Evolutionary conservation across 2,888 invertebrate species (phyloP).

Genomic region (Drosophila greeni): DNA sequence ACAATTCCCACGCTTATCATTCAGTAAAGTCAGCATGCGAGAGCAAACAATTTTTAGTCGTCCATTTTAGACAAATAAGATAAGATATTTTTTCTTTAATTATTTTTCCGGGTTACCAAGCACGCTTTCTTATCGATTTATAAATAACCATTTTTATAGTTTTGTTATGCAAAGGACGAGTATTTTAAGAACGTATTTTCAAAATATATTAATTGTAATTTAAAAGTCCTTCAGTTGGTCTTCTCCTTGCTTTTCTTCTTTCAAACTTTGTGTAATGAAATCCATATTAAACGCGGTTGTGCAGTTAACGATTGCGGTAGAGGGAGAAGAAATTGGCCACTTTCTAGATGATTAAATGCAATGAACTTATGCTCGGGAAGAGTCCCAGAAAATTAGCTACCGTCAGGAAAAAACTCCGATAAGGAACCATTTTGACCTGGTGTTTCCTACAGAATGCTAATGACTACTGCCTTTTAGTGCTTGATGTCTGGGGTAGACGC

Average conservation of each 20-base stretch:
- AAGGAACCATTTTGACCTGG: not conserved
- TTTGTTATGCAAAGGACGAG: not conserved
- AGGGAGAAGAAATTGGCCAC: no score
- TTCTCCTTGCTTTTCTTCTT: no score
- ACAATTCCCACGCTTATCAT: constrained; percentile 10
- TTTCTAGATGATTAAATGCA: constrained; percentile 73
- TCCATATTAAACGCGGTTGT: no score
- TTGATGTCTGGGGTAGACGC: not conserved
- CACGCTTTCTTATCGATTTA: not conserved
- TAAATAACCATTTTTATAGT: not conserved
- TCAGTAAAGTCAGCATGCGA: not conserved
- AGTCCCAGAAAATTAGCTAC: constrained; percentile 68
- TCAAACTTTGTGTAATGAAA: no score
- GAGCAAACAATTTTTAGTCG: not conserved
- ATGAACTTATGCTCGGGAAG: constrained; percentile 71
- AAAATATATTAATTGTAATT: no score
- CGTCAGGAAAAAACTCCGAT: constrained; percentile 11
- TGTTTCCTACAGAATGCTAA: not conserved
- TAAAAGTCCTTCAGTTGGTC: no score
- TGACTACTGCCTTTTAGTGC: not conserved
- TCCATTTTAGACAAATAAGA: not conserved
- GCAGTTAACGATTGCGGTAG: no score
- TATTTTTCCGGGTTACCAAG: not conserved
- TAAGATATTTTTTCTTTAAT: not conserved
- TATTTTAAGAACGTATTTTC: not conserved